Evolutionary conservation across 2,113 vertebrate genomes (phyloP).

Genomic region (Melanerpes formicivorus): DNA sequence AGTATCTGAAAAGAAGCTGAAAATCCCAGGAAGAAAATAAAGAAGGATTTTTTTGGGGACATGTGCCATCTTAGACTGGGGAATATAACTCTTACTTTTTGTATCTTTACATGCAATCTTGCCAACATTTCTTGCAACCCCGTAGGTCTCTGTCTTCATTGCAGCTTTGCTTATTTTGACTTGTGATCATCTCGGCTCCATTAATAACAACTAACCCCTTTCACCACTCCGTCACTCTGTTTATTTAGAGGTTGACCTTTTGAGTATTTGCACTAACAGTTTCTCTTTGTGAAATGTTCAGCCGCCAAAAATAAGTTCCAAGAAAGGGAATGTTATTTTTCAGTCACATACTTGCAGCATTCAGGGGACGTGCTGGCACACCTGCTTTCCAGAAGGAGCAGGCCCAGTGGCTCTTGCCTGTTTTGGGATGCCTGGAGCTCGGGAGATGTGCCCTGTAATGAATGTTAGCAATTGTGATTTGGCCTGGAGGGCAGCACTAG

Average conservation of each 20-base stretch:
- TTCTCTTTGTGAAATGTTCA: slow-evolving; percentile 63
- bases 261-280: slow-evolving; percentile 49
- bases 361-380: neutral
- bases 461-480: neutral
- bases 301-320: slow-evolving; percentile 30
- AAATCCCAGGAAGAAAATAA: neutral
- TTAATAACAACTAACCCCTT: slow-evolving; percentile 56
- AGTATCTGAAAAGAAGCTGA: neutral
- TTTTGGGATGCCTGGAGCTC: neutral
- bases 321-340: slow-evolving; percentile 63
- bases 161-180: slow-evolving; percentile 48
- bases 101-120: neutral
- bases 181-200: slow-evolving; percentile 45
- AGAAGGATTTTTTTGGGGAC: neutral
- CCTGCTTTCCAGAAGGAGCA: neutral
- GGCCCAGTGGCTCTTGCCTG: neutral
- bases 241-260: slow-evolving; percentile 66
- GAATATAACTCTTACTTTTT: slow-evolving; percentile 5
- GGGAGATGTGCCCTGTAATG: neutral
- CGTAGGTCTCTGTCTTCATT: neutral
- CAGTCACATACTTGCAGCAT: neutral
- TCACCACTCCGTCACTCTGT: slow-evolving; percentile 40
- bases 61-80: neutral
- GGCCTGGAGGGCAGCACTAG: neutral
- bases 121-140: slow-evolving; percentile 3